Evolutionary conservation across 1,140 invertebrate species (phyloP).

Genomic region (Bombus pascuorum): DNA sequence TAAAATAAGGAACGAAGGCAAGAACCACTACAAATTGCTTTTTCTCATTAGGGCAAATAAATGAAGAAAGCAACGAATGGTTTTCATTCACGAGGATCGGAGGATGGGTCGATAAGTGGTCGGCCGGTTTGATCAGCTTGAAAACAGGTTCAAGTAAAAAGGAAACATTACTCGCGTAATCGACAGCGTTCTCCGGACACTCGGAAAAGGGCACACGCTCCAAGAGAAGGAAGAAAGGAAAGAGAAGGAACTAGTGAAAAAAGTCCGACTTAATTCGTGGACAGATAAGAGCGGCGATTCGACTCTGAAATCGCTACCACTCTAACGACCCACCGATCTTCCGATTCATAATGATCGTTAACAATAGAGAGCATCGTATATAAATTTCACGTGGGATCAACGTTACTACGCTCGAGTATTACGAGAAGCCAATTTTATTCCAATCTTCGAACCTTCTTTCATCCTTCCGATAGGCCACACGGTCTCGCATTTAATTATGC

Average conservation of each 20-base stretch:
- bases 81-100: conserved; percentile 18
- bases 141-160: conserved; percentile 18
- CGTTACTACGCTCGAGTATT: too few species aligned
- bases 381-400: conserved; percentile 20
- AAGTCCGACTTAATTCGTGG: conserved; percentile 12
- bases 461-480: neutral
- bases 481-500: neutral
- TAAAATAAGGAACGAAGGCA: neutral
- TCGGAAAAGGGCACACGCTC: neutral
- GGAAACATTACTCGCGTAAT: neutral
- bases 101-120: conserved; percentile 16
- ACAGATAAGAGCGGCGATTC: neutral
- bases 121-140: neutral
- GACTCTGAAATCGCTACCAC: neutral
- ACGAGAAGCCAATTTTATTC: neutral
- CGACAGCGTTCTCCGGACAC: neutral
- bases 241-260: too few species aligned
- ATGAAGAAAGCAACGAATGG: conserved; percentile 28
- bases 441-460: neutral
- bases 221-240: neutral
- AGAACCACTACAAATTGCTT: neutral
- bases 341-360: neutral
- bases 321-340: conserved; percentile 4
- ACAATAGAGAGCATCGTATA: conserved; percentile 3
- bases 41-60: conserved; percentile 1